Conservation (phyloP, 2,113 vertebrate genomes). For the Phalacrocorax aristotelis region DNA sequence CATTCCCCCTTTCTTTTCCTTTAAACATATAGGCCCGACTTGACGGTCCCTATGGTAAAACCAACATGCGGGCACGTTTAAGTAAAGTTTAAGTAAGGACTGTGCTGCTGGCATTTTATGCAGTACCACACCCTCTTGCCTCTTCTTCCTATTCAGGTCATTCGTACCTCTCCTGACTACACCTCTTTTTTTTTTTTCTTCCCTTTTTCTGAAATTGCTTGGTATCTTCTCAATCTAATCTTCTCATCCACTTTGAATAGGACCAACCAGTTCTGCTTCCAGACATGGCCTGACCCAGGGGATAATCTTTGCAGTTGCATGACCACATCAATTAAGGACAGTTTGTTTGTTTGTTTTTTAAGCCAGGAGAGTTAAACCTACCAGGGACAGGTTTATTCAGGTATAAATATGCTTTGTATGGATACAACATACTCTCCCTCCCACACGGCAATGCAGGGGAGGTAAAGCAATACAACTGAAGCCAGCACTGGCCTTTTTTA, state of each 20-base stretch:
- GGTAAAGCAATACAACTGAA: not conserved
- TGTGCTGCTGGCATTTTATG: not conserved
- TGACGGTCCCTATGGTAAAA: not conserved
- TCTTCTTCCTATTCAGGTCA: not conserved
- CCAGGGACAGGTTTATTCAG: not conserved
- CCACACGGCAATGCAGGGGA: not conserved
- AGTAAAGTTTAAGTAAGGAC: slow-evolving; percentile 41
- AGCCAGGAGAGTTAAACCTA: not conserved
- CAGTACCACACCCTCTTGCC: slow-evolving; percentile 19
- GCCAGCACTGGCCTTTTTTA: not conserved
- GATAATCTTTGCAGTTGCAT: not conserved
- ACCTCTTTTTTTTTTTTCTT: not conserved
- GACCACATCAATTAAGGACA: not conserved
- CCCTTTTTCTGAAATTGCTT: not conserved
- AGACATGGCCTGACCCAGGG: not conserved
- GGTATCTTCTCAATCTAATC: not conserved
- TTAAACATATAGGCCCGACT: not conserved
- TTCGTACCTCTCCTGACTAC: not conserved
- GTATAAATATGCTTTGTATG: not conserved
- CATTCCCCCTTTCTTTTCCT: not conserved
- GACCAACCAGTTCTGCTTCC: not conserved
- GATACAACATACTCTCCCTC: not conserved
- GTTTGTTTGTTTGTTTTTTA: not conserved
- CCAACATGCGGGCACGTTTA: not conserved
- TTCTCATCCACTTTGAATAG: not conserved